These are phyloP conservation scores for Drosophila kikkawai DNA, from an alignment of 1,140 invertebrate species.

Conservation along the genomic window DNA sequence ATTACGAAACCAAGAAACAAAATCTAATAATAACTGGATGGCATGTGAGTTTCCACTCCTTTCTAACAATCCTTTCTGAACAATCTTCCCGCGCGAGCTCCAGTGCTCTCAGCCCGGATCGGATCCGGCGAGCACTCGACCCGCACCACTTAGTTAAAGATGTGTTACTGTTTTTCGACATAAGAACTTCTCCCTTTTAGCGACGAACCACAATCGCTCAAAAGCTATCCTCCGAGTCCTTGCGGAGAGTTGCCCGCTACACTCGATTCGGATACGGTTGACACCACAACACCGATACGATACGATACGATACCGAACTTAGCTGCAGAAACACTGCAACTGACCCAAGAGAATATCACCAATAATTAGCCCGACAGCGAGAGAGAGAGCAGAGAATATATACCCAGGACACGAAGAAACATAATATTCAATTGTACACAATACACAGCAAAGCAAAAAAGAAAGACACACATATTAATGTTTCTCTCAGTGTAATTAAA, in stretches of 20 bases:
- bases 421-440: slow-evolving; percentile 52
- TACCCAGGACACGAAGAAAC: slow-evolving; percentile 41
- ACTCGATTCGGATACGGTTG: slow-evolving; percentile 27
- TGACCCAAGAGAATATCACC: slow-evolving; percentile 67
- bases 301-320: slow-evolving; percentile 58
- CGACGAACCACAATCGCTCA: slow-evolving; percentile 70
- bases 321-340: slow-evolving; percentile 85
- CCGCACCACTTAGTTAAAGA: slow-evolving; percentile 29
- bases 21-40: slow-evolving; percentile 24
- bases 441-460: slow-evolving; percentile 37
- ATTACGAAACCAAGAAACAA: slow-evolving; percentile 5
- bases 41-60: slow-evolving; percentile 69
- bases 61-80: slow-evolving; percentile 43
- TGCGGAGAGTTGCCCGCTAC: slow-evolving; percentile 75
- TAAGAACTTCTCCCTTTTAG: slow-evolving; percentile 79
- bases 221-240: slow-evolving; percentile 69
- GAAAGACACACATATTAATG: slow-evolving; percentile 59
- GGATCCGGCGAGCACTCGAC: slow-evolving; percentile 2
- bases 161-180: slow-evolving; percentile 67
- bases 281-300: neutral
- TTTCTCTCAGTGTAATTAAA: slow-evolving; percentile 81
- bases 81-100: slow-evolving; percentile 17
- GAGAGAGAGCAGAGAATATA: slow-evolving; percentile 12
- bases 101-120: slow-evolving; percentile 3
- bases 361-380: slow-evolving; percentile 57